Base-by-base conservation (phyloP, 1,140 invertebrate species). In the Augochlora pura region DNA sequence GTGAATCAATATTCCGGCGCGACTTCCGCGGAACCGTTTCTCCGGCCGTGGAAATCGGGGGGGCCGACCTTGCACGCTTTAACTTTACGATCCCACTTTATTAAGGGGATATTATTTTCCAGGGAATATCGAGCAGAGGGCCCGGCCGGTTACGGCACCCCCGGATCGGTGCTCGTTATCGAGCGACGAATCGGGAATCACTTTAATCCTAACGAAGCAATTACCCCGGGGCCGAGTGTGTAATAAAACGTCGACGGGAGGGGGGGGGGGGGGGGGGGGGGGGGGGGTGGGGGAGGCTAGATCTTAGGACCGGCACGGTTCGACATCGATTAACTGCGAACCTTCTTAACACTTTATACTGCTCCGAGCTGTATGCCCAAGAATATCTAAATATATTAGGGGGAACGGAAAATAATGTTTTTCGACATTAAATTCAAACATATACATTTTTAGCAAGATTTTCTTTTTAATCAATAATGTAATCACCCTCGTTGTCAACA, bases 1-100 rank as follows among this genome's bases (percentile, higher is more conserved):
- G 59, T n/a, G 49, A 85, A 85, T 85, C 82, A 81, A 85, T 85
- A 85, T 80, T 49, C 67, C 77, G 77, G 76, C 77, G 64, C 59
- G 73, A 85, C 75, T 82, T 84, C 76, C 80, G 46, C 62, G 68
- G 27, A 68, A 80, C 54, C 25, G 14, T n/a, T 38, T 32, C 65
- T 42, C 23, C 27, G 67, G 49, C 71, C 52, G 65, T 39, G 74
- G 66, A 74, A 77, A 81, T 81, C 60, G 74, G 74, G 60, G 74
- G 74, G 60, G 59, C 73, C 63, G 59, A 81, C 77, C 54, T 49
- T 85, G 38, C 68, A 39, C 73, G 69, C 70, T 59, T n/a, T 66
- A 46, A 69, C 66, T 84, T 77, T 74, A 62, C 60, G 64, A 81
- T 60, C 60, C 16, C 42, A 49, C 54, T 84, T 77, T 74, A 81